Percentiles rank a stretch among this genome's conserved stretches.
Evolutionary conservation across 2,888 invertebrate species (phyloP).

Genomic region (Drosophila koepferae): DNA sequence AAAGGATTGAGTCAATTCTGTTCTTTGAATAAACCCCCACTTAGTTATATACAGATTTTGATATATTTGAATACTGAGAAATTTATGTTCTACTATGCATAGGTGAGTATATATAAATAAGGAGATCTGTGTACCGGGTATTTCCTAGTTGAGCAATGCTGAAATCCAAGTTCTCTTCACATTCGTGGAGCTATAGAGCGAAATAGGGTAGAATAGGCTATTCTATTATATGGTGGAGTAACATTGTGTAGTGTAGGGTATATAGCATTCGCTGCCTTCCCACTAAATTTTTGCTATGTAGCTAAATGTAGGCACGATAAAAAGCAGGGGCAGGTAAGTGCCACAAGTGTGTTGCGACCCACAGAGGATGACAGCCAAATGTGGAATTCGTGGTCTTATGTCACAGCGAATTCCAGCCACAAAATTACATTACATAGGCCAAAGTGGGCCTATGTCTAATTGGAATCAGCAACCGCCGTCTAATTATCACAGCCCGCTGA

Average conservation of each 20-base stretch:
- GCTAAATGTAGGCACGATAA: neutral
- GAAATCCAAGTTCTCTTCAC: neutral
- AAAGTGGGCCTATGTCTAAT: neutral
- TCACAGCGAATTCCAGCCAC: slow-evolving; percentile 4
- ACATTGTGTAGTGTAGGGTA: slow-evolving; percentile 4
- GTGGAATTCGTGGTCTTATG: slow-evolving; percentile 11
- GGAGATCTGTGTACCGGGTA: too few relatives aligned
- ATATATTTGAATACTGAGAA: too few relatives aligned
- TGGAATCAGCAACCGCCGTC: neutral
- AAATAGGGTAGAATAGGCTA: neutral
- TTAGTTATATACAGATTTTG: too few relatives aligned
- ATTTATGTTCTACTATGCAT: too few relatives aligned
- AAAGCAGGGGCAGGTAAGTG: slow-evolving; percentile 11
- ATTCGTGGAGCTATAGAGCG: neutral
- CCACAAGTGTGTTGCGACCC: slow-evolving; percentile 19
- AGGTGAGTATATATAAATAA: too few relatives aligned
- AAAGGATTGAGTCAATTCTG: too few relatives aligned
- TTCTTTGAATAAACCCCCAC: too few relatives aligned
- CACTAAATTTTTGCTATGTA: neutral
- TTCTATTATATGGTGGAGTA: neutral
- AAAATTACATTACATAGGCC: neutral
- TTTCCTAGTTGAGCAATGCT: neutral
- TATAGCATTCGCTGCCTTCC: neutral
- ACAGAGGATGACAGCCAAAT: slow-evolving; percentile 17
- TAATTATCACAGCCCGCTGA: neutral